Evolutionary conservation across 2,113 vertebrate species (phyloP).

Genomic region (Saccopteryx bilineata): DNA sequence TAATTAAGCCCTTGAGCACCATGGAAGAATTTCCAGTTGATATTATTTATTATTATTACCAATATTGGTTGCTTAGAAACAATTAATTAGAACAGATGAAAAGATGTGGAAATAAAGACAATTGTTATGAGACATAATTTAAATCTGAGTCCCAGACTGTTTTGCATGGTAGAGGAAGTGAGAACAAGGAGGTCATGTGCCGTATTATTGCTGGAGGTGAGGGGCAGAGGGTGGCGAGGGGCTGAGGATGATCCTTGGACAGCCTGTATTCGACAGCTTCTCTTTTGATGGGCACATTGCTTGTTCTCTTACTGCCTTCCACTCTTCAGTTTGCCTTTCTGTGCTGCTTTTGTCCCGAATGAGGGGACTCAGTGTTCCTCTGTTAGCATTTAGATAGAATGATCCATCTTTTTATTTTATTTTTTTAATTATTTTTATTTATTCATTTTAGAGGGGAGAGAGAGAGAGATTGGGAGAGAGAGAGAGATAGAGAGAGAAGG

Average conservation of each 20-base stretch:
- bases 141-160: conserved; percentile 1
- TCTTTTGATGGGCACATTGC: not conserved
- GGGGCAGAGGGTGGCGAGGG: too few species aligned
- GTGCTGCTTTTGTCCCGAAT: not conserved
- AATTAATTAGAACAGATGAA: conserved; percentile 55
- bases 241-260: not conserved
- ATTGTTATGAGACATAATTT: conserved; percentile 22
- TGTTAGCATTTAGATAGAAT: conserved; percentile 32
- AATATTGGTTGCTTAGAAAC: conserved; percentile 50
- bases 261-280: not conserved
- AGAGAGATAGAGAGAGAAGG: too few species aligned
- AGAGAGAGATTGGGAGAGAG: too few species aligned
- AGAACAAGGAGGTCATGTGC: not conserved
- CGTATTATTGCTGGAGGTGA: not conserved
- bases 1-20: conserved; percentile 29
- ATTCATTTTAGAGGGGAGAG: too few species aligned
- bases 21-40: conserved; percentile 49
- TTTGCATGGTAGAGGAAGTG: not conserved
- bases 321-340: conserved; percentile 20
- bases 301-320: not conserved
- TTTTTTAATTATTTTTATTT: too few species aligned
- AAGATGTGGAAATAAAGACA: conserved; percentile 38
- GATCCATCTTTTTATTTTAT: not conserved
- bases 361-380: not conserved
- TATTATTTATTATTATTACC: conserved; percentile 27